Percentiles rank a stretch among this genome's conserved stretches.
These are phyloP conservation scores for Coleophora deauratella DNA, from an alignment of 2,888 invertebrate species.

Conservation along the genomic window DNA sequence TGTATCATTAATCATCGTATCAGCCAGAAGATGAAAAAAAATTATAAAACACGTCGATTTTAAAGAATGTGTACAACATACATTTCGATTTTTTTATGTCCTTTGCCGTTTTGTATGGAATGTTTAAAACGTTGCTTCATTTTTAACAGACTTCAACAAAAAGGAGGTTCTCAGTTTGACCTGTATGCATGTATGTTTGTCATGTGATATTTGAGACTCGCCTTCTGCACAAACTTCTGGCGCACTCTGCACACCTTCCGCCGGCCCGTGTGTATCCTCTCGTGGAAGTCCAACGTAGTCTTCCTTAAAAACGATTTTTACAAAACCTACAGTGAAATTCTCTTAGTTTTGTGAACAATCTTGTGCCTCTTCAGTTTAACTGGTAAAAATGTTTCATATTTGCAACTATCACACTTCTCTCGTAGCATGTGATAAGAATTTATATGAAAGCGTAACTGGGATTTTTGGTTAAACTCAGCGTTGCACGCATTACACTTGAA, in stretches of 20 bases:
- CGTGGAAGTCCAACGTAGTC: conserved; percentile 9
- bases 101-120: too few species aligned
- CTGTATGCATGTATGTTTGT: conserved; percentile 21
- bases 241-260: conserved; percentile 17
- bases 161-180: too few species aligned
- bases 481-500: conserved; percentile 54
- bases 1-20: too few species aligned
- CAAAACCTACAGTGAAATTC: conserved; percentile 24
- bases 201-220: conserved; percentile 28
- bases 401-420: neutral
- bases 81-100: too few species aligned
- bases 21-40: too few species aligned
- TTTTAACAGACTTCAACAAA: too few species aligned
- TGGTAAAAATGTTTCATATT: too few species aligned
- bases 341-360: conserved; percentile 18
- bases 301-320: conserved; percentile 21
- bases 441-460: conserved; percentile 28
- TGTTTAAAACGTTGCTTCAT: too few species aligned
- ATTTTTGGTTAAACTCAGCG: conserved; percentile 39
- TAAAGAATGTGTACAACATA: too few species aligned
- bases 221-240: conserved; percentile 25
- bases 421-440: conserved; percentile 21
- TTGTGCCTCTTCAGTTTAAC: conserved; percentile 2
- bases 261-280: conserved; percentile 15
- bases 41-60: too few species aligned